Evolutionary conservation across 2,888 invertebrate genomes (phyloP).

Genomic region (Drosophila incognita): DNA sequence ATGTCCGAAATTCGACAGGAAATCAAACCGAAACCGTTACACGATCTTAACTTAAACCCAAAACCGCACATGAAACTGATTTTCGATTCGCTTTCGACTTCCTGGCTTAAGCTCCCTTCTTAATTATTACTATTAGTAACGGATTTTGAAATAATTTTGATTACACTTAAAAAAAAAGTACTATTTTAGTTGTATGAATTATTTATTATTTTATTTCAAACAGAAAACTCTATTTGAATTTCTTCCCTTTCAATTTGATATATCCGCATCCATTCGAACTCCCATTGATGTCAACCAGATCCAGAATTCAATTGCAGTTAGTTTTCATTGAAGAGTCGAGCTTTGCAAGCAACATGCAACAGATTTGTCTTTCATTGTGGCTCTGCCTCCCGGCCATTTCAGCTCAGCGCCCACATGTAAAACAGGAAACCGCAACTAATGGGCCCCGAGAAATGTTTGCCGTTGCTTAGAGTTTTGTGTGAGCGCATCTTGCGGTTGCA

Average conservation of each 20-base stretch:
- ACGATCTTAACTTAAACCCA: no score
- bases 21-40: no score
- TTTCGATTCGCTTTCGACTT: neutral
- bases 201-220: neutral
- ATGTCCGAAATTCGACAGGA: neutral
- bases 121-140: neutral
- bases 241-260: neutral
- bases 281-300: neutral
- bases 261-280: neutral
- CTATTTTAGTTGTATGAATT: neutral
- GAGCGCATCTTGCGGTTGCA: slow-evolving; percentile 31
- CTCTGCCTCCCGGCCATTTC: slow-evolving; percentile 22
- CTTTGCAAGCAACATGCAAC: slow-evolving; percentile 25
- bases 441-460: slow-evolving; percentile 29
- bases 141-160: neutral
- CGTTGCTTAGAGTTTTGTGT: slow-evolving; percentile 5
- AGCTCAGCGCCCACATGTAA: slow-evolving; percentile 35
- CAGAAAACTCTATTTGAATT: neutral
- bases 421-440: slow-evolving; percentile 57
- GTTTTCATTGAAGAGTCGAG: slow-evolving; percentile 6
- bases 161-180: neutral
- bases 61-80: no score
- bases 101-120: neutral
- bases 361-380: slow-evolving; percentile 23
- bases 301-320: neutral